Evolutionary conservation across 2,113 vertebrate genomes (phyloP).

Genomic region (Sebastes schlegelii): DNA sequence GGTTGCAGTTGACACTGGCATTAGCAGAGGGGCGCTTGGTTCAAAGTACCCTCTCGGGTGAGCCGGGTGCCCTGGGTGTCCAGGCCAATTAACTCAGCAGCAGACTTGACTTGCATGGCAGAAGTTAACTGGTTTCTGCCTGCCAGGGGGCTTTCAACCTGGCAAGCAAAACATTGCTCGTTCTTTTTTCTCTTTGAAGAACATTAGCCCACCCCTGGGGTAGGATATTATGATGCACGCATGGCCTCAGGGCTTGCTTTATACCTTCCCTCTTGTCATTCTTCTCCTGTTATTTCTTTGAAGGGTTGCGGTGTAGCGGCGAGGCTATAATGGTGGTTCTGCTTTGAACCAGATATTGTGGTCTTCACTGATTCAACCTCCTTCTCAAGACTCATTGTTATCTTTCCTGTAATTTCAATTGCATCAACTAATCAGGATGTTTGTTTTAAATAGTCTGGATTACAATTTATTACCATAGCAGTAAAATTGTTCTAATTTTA

Average conservation of each 20-base stretch:
- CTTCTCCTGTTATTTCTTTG: not conserved
- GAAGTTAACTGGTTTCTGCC: not conserved
- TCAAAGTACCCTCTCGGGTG: not conserved
- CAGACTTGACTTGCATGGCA: not conserved
- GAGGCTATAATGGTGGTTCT: not conserved
- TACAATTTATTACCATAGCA: not conserved
- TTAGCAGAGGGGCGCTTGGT: not conserved
- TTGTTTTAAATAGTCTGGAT: not conserved
- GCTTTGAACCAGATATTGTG: not conserved
- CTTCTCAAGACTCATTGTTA: not conserved
- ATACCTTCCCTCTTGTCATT: not conserved
- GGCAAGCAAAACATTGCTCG: not conserved
- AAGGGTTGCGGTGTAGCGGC: not conserved
- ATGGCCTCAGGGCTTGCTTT: slow-evolving; percentile 17
- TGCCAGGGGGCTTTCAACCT: not conserved
- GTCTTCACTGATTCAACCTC: not conserved
- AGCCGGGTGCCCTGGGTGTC: not conserved
- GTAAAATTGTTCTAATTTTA: not conserved
- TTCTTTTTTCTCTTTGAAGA: not conserved
- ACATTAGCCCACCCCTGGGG: not conserved
- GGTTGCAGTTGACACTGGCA: not conserved
- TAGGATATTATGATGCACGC: not conserved
- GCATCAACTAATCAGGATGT: not conserved
- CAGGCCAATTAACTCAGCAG: not conserved
- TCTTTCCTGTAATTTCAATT: not conserved